Percentiles rank a stretch among this genome's conserved stretches.
These are phyloP conservation scores for Nymphalis io DNA, from an alignment of 1,140 invertebrate genomes.

Conservation along the genomic window DNA sequence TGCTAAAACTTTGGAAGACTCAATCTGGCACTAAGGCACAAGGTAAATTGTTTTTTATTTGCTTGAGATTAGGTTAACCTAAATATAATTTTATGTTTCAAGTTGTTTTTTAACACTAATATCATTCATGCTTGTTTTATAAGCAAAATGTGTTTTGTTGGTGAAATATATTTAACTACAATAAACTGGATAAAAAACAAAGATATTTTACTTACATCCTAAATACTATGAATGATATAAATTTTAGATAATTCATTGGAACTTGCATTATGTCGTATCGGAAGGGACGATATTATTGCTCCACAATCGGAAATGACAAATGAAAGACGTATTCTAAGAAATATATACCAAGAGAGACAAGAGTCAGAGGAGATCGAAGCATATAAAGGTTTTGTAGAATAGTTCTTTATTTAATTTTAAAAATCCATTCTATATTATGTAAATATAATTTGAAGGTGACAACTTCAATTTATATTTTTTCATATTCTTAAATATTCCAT, in stretches of 20 bases:
- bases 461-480: too few species aligned
- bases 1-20: slow-evolving; percentile 93
- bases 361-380: slow-evolving; percentile 79
- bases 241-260: slow-evolving; percentile 90
- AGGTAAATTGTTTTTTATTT: slow-evolving; percentile 72
- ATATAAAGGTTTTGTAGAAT: slow-evolving; percentile 69
- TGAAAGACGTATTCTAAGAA: slow-evolving; percentile 86
- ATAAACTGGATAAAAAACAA: too few species aligned
- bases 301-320: slow-evolving; percentile 94
- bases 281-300: slow-evolving; percentile 94
- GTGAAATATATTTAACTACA: too few species aligned
- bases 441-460: too few species aligned
- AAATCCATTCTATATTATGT: too few species aligned
- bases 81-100: not conserved
- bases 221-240: not conserved
- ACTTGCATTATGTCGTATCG: slow-evolving; percentile 92
- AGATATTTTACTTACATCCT: too few species aligned
- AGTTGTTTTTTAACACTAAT: too few species aligned
- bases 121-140: too few species aligned
- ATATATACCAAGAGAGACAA: slow-evolving; percentile 83
- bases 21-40: slow-evolving; percentile 87
- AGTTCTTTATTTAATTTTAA: not conserved
- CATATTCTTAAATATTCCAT: too few species aligned
- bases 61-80: not conserved
- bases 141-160: too few species aligned